These are phyloP conservation scores for Rhagonycha fulva DNA, from an alignment of 2,888 invertebrate genomes.

Conservation along the genomic window DNA sequence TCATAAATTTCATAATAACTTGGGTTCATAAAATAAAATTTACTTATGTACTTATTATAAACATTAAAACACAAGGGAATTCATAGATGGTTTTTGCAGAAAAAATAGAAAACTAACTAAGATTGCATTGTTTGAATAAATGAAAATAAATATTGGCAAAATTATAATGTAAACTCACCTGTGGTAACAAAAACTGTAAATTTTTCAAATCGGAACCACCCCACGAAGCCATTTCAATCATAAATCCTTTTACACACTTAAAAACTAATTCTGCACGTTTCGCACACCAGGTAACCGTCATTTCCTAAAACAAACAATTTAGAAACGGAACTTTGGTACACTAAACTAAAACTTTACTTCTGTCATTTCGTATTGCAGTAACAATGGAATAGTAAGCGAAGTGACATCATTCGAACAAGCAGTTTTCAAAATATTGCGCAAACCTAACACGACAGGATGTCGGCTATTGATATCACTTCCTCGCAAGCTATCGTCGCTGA, in stretches of 20 bases:
- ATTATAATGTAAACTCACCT: slow-evolving; percentile 55
- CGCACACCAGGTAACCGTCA: slow-evolving; percentile 96
- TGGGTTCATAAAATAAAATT: too few species aligned
- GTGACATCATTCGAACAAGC: slow-evolving; percentile 95
- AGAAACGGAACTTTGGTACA: not conserved
- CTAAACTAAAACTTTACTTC: slow-evolving; percentile 64
- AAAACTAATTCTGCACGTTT: slow-evolving; percentile 95
- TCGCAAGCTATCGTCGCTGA: slow-evolving; percentile 76
- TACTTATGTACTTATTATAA: too few species aligned
- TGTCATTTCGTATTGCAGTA: slow-evolving; percentile 90
- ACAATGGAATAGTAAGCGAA: slow-evolving; percentile 88
- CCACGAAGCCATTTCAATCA: slow-evolving; percentile 97
- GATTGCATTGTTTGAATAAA: not conserved
- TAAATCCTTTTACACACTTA: slow-evolving; percentile 99
- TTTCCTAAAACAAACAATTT: slow-evolving; percentile 63
- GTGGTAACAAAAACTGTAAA: slow-evolving; percentile 83
- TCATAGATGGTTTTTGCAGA: too few species aligned
- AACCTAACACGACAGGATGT: slow-evolving; percentile 91
- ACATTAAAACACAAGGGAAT: slow-evolving; percentile 5
- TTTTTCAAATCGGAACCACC: slow-evolving; percentile 89
- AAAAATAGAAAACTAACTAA: too few species aligned
- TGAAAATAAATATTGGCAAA: too few species aligned
- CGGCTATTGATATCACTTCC: slow-evolving; percentile 90
- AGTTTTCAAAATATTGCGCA: slow-evolving; percentile 92
- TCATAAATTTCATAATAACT: not conserved